Base-by-base conservation (phyloP, 2,113 vertebrate genomes). In the Anseranas semipalmata region DNA sequence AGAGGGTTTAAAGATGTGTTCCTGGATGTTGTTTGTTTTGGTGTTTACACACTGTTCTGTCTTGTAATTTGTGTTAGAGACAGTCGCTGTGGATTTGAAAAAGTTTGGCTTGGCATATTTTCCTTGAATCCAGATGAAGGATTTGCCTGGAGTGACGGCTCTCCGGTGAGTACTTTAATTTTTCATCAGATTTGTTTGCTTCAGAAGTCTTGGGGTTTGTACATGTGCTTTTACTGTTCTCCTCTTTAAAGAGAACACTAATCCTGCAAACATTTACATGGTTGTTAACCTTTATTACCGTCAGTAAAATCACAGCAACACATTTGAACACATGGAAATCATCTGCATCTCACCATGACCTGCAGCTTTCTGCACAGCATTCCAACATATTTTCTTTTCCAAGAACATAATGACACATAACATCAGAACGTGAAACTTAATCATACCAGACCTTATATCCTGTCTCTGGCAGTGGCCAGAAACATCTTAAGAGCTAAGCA, bases 71-170 rank as follows among this genome's bases (percentile, higher is more conserved):
- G 43, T 90, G 25, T 35, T 52, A 98, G 98, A 24, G 30, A 0
- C 6, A 2, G 1, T 32, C 27, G 1, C 11, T 95, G 56, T 45
- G 81, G 2, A 3, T 96, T 92, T 68, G 30, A 90, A 15, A 30
- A 4, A 7, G 93, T 95, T 46, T 99, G 99, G 99, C 96, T 99
- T 2, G 99, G 99, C 45, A 92, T 99, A 95, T 98, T 92, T 52
- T 96, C 97, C 4, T 95, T 98, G 35, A 98, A 98, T 80, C 95
- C 98, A 81, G 97, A 97, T 41, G 95, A 98, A 93, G 99, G 99
- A 45, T 99, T 99, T 95, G 87, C 94, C 25, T 99, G 99, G 99
- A 98, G 97, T 59, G 99, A 99, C 93, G 98, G 97, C 14, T 98
- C 98, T 41, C 94, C 99, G 20, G 99, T 99, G 95, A 97, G 98